phyloP scores from a whole-genome alignment of 2,797 vertebrate species.

The Leptodactylus fallax region DNA sequence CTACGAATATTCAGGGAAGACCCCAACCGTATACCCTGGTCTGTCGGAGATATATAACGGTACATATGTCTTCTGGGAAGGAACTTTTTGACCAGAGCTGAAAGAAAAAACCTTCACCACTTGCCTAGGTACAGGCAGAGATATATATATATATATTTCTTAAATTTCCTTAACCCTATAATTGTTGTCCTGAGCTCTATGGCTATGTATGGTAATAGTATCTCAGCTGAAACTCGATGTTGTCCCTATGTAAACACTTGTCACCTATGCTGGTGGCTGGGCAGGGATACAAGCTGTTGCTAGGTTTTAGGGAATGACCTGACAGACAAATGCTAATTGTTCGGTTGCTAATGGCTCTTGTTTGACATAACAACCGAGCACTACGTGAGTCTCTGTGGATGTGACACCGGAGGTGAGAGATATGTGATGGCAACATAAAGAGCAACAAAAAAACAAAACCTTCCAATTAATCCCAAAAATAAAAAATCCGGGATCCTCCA shows the following conservation, averaged over 20 bases:
- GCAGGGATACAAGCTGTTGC: background rate
- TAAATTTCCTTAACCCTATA: too few relatives aligned
- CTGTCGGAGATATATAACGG: too few relatives aligned
- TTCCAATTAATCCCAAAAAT: too few relatives aligned
- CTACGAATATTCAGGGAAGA: background rate
- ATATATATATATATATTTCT: too few relatives aligned
- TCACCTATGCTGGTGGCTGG: background rate
- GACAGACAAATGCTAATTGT: slow-evolving; percentile 7
- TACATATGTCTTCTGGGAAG: too few relatives aligned
- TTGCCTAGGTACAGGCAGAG: background rate
- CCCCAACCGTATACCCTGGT: background rate
- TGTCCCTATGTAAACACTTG: background rate
- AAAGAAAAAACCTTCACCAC: too few relatives aligned
- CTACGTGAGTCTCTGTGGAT: background rate
- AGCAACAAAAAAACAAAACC: too few relatives aligned
- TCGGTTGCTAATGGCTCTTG: slow-evolving; percentile 27
- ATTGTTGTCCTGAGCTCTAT: too few relatives aligned
- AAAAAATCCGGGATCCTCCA: too few relatives aligned
- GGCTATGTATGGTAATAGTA: background rate
- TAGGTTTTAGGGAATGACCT: slow-evolving; percentile 3
- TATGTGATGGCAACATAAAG: too few relatives aligned
- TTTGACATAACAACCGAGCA: background rate
- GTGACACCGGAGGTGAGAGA: too few relatives aligned
- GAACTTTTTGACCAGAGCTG: too few relatives aligned
- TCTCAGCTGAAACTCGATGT: background rate